phyloP scores from a whole-genome alignment of 1,140 invertebrate genomes.

The Drosophila athabasca region DNA sequence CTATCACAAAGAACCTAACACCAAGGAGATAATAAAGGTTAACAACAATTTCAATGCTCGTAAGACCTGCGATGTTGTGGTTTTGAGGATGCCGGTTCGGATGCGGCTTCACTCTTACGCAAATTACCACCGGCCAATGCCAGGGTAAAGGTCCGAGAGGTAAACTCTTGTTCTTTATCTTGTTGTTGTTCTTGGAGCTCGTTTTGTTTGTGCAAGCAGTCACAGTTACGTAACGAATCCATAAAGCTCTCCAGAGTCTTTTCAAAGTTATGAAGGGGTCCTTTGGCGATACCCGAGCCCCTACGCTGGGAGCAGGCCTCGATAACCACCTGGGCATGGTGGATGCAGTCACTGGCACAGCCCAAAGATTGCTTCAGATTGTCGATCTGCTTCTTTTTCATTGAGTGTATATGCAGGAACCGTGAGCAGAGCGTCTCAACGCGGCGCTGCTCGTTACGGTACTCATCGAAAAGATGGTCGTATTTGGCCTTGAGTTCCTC shows the following conservation, averaged over 20 bases:
- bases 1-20: constrained; percentile 42
- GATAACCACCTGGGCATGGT: constrained; percentile 54
- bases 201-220: constrained; percentile 41
- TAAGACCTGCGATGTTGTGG: constrained; percentile 1
- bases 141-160: too few relatives aligned
- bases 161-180: background rate
- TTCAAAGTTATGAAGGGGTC: constrained; percentile 4
- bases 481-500: constrained; percentile 65
- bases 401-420: constrained; percentile 50
- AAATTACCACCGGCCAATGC: too few relatives aligned
- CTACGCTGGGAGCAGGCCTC: constrained; percentile 24
- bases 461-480: constrained; percentile 63
- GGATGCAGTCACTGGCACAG: constrained; percentile 65
- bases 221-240: constrained; percentile 52
- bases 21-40: constrained; percentile 24
- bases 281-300: background rate
- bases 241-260: constrained; percentile 45
- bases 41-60: constrained; percentile 35
- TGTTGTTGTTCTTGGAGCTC: constrained; percentile 3
- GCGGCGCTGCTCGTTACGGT: constrained; percentile 50
- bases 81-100: background rate
- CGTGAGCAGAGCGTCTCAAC: constrained; percentile 51
- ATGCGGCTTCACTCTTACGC: too few relatives aligned
- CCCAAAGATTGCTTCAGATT: constrained; percentile 56
- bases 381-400: constrained; percentile 65